These are phyloP conservation scores for Cheilosia pagana DNA, from an alignment of 2,888 invertebrate species.

Conservation along the genomic window DNA sequence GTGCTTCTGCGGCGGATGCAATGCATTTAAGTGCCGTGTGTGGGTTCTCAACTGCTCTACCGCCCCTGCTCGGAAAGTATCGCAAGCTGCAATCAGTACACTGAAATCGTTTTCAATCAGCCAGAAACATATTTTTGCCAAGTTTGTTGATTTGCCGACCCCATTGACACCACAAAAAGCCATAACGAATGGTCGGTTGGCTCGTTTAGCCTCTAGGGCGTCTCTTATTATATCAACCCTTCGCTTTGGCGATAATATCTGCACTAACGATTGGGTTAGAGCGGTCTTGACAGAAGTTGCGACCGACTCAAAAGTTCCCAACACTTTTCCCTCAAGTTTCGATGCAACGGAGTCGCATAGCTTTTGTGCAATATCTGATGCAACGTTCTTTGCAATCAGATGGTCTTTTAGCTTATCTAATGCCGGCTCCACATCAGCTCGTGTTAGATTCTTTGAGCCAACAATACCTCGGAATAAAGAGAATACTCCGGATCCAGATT, in stretches of 20 bases:
- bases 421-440: slow-evolving; percentile 92
- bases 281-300: slow-evolving; percentile 94
- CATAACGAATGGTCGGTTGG: slow-evolving; percentile 95
- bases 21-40: slow-evolving; percentile 94
- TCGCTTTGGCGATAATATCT: slow-evolving; percentile 96
- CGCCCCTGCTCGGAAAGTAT: slow-evolving; percentile 99
- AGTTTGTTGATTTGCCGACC: slow-evolving; percentile 99
- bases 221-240: slow-evolving; percentile 98
- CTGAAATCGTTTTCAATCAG: slow-evolving; percentile 97
- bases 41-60: slow-evolving; percentile 99
- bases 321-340: slow-evolving; percentile 94
- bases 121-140: slow-evolving; percentile 99
- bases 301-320: slow-evolving; percentile 98
- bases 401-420: slow-evolving; percentile 98
- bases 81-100: slow-evolving; percentile 99
- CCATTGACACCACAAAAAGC: slow-evolving; percentile 99
- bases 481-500: slow-evolving; percentile 85
- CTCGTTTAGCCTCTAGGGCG: slow-evolving; percentile 93
- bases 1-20: slow-evolving; percentile 93
- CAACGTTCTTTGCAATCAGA: slow-evolving; percentile 98
- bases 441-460: slow-evolving; percentile 93
- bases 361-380: slow-evolving; percentile 96
- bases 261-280: slow-evolving; percentile 95
- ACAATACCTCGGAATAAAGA: slow-evolving; percentile 94
- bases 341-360: slow-evolving; percentile 96